Evolutionary conservation across 1,140 invertebrate genomes (phyloP), one percentile per base, ranked within the genome.

Genomic region (Penaeus indicus): DNA sequence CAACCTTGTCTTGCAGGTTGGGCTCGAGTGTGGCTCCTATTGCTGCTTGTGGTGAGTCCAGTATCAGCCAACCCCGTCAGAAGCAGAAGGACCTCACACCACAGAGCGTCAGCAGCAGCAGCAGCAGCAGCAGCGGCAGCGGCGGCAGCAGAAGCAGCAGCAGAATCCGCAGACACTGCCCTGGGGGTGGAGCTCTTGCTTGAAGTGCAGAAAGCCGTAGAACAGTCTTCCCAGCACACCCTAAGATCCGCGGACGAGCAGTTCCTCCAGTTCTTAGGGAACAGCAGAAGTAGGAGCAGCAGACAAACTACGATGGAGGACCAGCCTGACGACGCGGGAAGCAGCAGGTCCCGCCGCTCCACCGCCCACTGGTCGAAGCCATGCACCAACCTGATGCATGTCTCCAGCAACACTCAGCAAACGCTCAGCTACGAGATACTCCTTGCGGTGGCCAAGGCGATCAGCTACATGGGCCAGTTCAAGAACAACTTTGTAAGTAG

Each of bases 401-500:
- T 79, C 77, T 19, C 61, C 4, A 64, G 21, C 75, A 79, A 80
- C 61, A 86, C 75, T 21, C 16, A 25, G 27, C 1, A 75, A 8
- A 38, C 75, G 8, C 77, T 86, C 13, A 78, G 60, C 32, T 54
- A 21, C 21, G n/a, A 86, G 38, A 86, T 86, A 75, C 77, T 86
- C 21, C 27, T n/a, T 25, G 77, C 75, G 27, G 32, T 86, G n/a
- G 60, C 85, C 22, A 79, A 21, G 21, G 85, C 85, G 18, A 32
- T 63, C 38, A 79, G 75, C 77, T 86, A 64, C 77, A 47, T 86
- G 85, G 25, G 25, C 60, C 16, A 38, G 32, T 79, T 86, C 75
- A 86, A 64, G 75, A 22, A 25, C 7, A 67, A 79, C 32, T 86
- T 77, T 64, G 85, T 86, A 79, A 86, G 85, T 86, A 86, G 54